Conservation (phyloP, 2,888 invertebrate species). For the Nomada goodeniana region DNA sequence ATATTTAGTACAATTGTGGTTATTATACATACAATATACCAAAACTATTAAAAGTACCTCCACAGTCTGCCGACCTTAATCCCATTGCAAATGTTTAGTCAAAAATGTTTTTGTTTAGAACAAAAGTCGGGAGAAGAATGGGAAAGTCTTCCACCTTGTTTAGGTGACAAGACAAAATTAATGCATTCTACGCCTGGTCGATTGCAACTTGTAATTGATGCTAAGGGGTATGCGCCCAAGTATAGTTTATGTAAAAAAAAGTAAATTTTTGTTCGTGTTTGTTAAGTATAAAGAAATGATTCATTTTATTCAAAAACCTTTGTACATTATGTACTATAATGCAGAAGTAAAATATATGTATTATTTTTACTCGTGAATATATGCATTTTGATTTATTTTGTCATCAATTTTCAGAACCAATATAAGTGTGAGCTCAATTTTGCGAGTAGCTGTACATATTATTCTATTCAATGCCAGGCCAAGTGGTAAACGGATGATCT, state of each 20-base stretch:
- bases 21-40: neutral
- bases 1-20: neutral
- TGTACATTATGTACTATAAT: too few relatives aligned
- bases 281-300: too few relatives aligned
- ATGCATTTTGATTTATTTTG: too few relatives aligned
- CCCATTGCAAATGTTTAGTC: neutral
- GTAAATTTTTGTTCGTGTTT: too few relatives aligned
- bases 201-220: slow-evolving; percentile 2
- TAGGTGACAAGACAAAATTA: neutral
- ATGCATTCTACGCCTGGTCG: slow-evolving; percentile 1
- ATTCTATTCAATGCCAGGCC: too few relatives aligned
- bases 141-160: neutral
- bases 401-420: too few relatives aligned
- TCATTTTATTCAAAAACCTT: too few relatives aligned
- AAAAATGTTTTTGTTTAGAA: neutral
- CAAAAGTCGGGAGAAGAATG: neutral
- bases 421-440: too few relatives aligned
- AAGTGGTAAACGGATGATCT: too few relatives aligned
- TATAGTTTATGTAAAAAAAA: neutral
- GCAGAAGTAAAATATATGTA: too few relatives aligned
- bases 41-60: slow-evolving; percentile 9
- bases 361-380: too few relatives aligned
- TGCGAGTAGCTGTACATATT: too few relatives aligned
- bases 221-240: neutral
- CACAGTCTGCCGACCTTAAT: slow-evolving; percentile 3